Percentiles rank a stretch among this genome's conserved stretches.
phyloP scores from a whole-genome alignment of 1,140 invertebrate species.

The Bombus superbus region DNA sequence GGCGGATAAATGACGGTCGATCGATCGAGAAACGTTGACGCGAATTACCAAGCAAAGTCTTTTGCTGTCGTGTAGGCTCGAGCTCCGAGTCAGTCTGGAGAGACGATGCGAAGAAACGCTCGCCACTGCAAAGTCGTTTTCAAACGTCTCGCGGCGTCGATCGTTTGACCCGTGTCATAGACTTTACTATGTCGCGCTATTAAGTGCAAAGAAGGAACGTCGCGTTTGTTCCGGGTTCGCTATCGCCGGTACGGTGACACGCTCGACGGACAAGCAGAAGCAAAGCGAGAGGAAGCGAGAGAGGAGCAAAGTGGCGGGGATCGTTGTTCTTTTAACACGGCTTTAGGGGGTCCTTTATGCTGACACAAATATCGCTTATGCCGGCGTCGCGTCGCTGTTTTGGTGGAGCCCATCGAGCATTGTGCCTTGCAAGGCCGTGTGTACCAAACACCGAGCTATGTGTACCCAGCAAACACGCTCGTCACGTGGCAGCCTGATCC shows the following conservation, averaged over 20 bases:
- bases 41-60: not conserved
- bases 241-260: not conserved
- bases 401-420: slow-evolving; percentile 82
- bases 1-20: slow-evolving; percentile 31
- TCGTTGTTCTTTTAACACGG: slow-evolving; percentile 79
- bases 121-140: not conserved
- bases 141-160: not conserved
- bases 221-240: not conserved
- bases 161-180: not conserved
- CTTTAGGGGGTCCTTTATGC: slow-evolving; percentile 80
- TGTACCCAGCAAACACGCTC: slow-evolving; percentile 81
- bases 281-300: not conserved
- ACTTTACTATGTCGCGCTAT: not conserved
- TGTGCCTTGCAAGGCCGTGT: slow-evolving; percentile 77
- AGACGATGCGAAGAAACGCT: no score
- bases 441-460: slow-evolving; percentile 77
- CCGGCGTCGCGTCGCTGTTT: slow-evolving; percentile 80
- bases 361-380: slow-evolving; percentile 83
- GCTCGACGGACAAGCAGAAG: not conserved
- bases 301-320: slow-evolving; percentile 8
- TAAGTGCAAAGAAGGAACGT: not conserved
- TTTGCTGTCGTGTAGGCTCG: not conserved
- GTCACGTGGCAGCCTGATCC: slow-evolving; percentile 78
- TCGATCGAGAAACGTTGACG: slow-evolving; percentile 14
- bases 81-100: not conserved